These are phyloP conservation scores for Desmophyllum pertusum DNA, from an alignment of 92 coral and sea anemone genomes.

Conservation along the genomic window DNA sequence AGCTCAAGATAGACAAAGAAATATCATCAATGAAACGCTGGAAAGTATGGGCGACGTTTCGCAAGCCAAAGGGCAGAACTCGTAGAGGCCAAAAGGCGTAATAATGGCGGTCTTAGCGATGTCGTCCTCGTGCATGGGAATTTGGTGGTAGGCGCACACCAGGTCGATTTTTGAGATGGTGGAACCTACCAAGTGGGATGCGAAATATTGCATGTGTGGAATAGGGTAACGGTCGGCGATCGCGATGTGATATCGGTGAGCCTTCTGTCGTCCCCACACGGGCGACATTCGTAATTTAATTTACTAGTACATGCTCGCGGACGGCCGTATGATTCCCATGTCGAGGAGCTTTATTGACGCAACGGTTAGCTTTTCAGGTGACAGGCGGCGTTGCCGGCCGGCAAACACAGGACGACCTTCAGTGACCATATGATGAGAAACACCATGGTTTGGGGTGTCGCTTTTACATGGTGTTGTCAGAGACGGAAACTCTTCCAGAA, in stretches of 20 bases:
- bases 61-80: too few species aligned
- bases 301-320: too few species aligned
- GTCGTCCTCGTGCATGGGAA: not conserved
- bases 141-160: constrained; percentile 43
- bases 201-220: too few species aligned
- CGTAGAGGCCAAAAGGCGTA: constrained; percentile 34
- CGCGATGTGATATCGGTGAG: constrained; percentile 30
- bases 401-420: not conserved
- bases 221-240: too few species aligned
- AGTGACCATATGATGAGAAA: too few species aligned
- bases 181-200: too few species aligned
- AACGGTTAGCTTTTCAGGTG: constrained; percentile 31
- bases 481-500: not conserved
- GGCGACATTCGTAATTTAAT: constrained; percentile 46
- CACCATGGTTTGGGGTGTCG: too few species aligned
- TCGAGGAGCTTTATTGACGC: constrained; percentile 21
- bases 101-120: constrained; percentile 54
- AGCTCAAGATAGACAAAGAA: constrained; percentile 20
- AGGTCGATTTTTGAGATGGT: too few species aligned
- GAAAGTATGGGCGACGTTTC: constrained; percentile 57
- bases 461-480: not conserved
- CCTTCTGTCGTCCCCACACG: constrained; percentile 51
- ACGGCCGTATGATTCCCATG: too few species aligned
- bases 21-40: constrained; percentile 29
- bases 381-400: not conserved